Base-by-base conservation (phyloP, 2,888 invertebrate genomes). In the Geophilus truncorum region DNA sequence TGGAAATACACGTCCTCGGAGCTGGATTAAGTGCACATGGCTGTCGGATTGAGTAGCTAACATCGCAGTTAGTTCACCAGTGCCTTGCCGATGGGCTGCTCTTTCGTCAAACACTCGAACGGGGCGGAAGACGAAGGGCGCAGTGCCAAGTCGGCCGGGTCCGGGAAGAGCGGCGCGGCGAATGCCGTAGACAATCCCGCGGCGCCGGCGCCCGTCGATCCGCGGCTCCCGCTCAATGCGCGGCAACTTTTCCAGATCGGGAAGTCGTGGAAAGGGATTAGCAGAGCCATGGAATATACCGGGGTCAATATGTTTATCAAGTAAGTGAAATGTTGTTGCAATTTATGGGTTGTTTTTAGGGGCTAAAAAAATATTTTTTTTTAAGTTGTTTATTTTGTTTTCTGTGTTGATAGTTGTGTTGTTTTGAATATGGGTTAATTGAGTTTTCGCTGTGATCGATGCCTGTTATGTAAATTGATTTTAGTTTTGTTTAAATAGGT, bases 261-360 rank as follows among this genome's bases (percentile, higher is more conserved):
- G 83, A 95, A 95, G 0, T 95, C 94, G 12, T 96, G 96, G 96
- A 95, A 94, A 85, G 95, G 94, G 32, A 95, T 96, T 84, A 92
- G 93, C 83, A 90, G 95, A 83, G 95, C 95, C 15, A 93, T 95
- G 91, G 93, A 94, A 87, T 92, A 93, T 80, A 95, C 95, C 76
- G 95, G 95, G 79, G 92, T 95, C 84, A 92, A 92, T 88, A 96
- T 96, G 95, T 95, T 96, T 88, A 90, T 95, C 87, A 94, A 93
- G 95, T 95, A 89, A 92, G 94, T 92, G 5, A n/a, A 28, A 15
- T 76, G 5, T 6, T 28, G 25, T 28, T 76, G 9, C 18, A 28
- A 25, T 57, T 57, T 51, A 5, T 51, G 6, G 9, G 51, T 9
- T 51, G 4, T 51, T 51, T n/a, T 51, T 51, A 9, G 4, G 51